Percentiles rank a stretch among this genome's conserved stretches.
Conservation (phyloP, 2,888 invertebrate species). For the Drosophila heteroneura region DNA sequence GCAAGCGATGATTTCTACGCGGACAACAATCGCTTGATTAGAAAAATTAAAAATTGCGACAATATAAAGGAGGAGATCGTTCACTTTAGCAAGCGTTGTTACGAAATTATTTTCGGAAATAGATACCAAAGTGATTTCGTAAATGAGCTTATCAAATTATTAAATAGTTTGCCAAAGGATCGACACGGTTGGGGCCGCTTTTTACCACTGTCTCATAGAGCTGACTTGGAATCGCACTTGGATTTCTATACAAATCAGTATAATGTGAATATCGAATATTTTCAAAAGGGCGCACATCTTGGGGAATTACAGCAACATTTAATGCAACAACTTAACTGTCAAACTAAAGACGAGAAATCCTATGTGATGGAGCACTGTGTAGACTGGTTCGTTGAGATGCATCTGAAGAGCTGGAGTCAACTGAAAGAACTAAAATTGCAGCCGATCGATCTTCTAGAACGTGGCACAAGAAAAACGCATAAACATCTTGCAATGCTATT, state of each 20-base stretch:
- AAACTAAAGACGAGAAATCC: constrained; percentile 50
- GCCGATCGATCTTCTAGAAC: constrained; percentile 59
- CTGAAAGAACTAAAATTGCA: constrained; percentile 35
- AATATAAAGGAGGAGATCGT: constrained; percentile 9
- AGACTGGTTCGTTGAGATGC: constrained; percentile 54
- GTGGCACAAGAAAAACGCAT: constrained; percentile 58
- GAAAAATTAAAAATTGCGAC: constrained; percentile 40
- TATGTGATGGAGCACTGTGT: constrained; percentile 56
- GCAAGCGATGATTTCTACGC: constrained; percentile 48
- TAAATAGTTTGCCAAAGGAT: constrained; percentile 35
- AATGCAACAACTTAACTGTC: constrained; percentile 39
- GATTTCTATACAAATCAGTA: constrained; percentile 51
- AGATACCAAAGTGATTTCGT: background rate
- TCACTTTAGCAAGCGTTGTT: constrained; percentile 50
- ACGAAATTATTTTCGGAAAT: constrained; percentile 35
- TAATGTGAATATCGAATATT: constrained; percentile 36
- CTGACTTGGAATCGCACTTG: background rate
- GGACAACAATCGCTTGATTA: constrained; percentile 24
- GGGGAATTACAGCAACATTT: constrained; percentile 35
- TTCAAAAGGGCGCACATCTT: constrained; percentile 2
- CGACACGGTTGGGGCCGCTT: constrained; percentile 69
- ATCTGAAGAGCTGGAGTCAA: constrained; percentile 45
- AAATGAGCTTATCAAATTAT: constrained; percentile 29
- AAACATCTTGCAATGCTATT: constrained; percentile 21
- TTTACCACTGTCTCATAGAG: constrained; percentile 41